phyloP scores from a whole-genome alignment of 2,797 vertebrate genomes.

The Melanotaenia parkinsoni region DNA sequence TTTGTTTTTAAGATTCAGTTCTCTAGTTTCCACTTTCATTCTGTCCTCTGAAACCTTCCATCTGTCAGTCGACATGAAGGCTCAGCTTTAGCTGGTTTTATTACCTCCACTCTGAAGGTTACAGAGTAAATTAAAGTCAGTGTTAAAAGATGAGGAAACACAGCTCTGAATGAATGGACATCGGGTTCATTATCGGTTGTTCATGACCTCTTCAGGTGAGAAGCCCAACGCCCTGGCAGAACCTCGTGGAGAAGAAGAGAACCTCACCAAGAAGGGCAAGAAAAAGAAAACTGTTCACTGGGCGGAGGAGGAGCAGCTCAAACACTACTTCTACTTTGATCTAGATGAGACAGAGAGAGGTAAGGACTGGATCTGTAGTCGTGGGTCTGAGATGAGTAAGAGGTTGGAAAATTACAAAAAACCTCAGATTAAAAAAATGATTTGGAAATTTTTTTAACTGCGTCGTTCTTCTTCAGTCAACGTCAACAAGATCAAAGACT shows the following conservation, averaged over 20 bases:
- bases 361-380: conserved; percentile 47
- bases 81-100: too few species aligned
- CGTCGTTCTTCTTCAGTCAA: conserved; percentile 82
- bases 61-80: too few species aligned
- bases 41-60: too few species aligned
- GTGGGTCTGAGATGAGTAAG: too few species aligned
- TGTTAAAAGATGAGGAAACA: too few species aligned
- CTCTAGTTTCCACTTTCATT: too few species aligned
- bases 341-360: conserved; percentile 95
- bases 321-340: conserved; percentile 95
- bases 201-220: conserved; percentile 59
- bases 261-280: conserved; percentile 90
- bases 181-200: neutral
- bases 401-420: too few species aligned
- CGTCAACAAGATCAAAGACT: conserved; percentile 97
- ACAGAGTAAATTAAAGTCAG: too few species aligned
- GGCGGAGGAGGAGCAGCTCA: conserved; percentile 91
- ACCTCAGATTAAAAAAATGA: too few species aligned
- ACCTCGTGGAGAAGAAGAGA: conserved; percentile 84
- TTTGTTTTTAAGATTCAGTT: too few species aligned
- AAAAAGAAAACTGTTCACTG: conserved; percentile 93
- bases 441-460: too few species aligned
- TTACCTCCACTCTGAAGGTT: too few species aligned
- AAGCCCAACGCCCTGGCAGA: conserved; percentile 84
- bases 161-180: neutral